Conservation (phyloP, 2,888 invertebrate species). For the Cheilosia pagana region DNA sequence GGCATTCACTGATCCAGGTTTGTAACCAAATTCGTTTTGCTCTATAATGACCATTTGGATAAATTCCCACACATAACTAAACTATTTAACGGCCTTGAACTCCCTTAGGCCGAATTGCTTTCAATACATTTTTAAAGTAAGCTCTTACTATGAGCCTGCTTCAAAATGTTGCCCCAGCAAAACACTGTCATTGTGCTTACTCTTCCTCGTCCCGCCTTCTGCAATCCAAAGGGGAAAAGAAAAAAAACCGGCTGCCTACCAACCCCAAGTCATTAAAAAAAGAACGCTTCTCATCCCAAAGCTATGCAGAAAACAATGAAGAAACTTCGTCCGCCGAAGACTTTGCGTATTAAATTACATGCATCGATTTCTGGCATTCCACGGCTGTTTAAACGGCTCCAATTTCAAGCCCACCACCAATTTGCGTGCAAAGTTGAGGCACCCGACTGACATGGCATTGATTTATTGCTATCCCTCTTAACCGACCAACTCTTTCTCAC, state of each 20-base stretch:
- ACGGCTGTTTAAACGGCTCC: too few relatives aligned
- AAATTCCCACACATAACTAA: too few relatives aligned
- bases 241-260: neutral
- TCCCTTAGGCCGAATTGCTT: too few relatives aligned
- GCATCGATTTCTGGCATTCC: slow-evolving; percentile 4
- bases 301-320: neutral
- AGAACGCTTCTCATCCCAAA: neutral
- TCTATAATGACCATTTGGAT: too few relatives aligned
- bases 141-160: too few relatives aligned
- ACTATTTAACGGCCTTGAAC: too few relatives aligned
- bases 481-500: neutral
- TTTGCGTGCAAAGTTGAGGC: slow-evolving; percentile 16
- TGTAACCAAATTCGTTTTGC: too few relatives aligned
- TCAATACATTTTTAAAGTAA: too few relatives aligned
- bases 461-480: slow-evolving; percentile 31
- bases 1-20: too few relatives aligned
- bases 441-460: slow-evolving; percentile 36
- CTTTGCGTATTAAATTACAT: slow-evolving; percentile 20
- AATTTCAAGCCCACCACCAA: slow-evolving; percentile 4
- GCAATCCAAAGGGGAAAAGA: neutral
- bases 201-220: neutral
- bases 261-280: neutral
- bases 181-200: too few relatives aligned
- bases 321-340: neutral
- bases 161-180: too few relatives aligned